phyloP scores from a whole-genome alignment of 64 coral and sea anemone species.

The Dendronephthya gigantea region DNA sequence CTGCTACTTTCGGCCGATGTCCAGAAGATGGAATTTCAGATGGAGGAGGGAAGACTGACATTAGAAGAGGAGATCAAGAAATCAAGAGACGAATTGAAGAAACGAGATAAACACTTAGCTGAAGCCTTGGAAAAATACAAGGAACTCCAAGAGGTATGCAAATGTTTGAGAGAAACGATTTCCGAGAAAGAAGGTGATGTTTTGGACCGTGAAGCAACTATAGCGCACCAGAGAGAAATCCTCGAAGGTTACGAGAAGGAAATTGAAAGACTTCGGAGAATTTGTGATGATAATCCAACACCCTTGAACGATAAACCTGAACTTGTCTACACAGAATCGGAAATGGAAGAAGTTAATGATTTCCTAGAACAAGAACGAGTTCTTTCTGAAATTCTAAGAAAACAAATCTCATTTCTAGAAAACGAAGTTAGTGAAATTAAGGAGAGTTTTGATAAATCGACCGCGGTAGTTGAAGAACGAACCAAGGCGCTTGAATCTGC shows the following conservation, averaged over 20 bases:
- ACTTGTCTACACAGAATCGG: background rate
- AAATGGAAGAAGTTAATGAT: background rate
- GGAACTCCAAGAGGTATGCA: background rate
- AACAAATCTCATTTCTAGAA: background rate
- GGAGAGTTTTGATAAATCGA: background rate
- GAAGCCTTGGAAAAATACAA: background rate
- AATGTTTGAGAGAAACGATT: background rate
- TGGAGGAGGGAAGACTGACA: background rate
- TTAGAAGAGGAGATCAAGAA: background rate
- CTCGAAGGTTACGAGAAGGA: background rate
- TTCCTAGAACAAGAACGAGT: background rate
- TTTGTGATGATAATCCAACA: background rate
- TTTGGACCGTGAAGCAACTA: background rate
- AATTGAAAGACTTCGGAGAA: background rate
- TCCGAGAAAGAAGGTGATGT: background rate
- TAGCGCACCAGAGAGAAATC: background rate
- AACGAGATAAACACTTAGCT: background rate
- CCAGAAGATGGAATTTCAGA: background rate
- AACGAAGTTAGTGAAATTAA: background rate
- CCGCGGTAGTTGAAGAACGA: background rate
- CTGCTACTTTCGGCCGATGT: background rate
- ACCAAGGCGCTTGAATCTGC: background rate
- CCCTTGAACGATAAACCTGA: background rate
- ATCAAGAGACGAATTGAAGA: background rate
- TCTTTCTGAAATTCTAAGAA: background rate